Base-by-base conservation (phyloP, 2,888 invertebrate species). In the Polymixis lichenea region DNA sequence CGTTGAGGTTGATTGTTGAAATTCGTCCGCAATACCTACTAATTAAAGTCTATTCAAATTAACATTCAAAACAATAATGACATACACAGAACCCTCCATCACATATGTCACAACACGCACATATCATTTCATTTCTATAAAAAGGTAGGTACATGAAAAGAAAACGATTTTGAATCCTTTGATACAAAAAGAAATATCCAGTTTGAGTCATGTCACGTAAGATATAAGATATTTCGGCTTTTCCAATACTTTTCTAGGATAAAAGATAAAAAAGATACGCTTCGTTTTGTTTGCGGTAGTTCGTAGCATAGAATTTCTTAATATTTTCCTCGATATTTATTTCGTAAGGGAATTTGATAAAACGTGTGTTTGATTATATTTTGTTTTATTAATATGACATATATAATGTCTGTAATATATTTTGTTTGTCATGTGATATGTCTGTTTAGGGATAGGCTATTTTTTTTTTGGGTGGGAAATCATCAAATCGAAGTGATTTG, bases 171-270 rank as follows among this genome's bases (percentile, higher is more conserved):
- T 53, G 53, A 71, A 81, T 73, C 73, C 82, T 85, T 85, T 83
- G 85, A 83, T 72, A 81, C 70, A 77, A 66, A 70, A 67, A 81
- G 73, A 72, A 73, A 77, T 56, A 81, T 58, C 51, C 13, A 38
- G 51, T 77, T 69, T 77, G 51, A 85, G 67, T 83, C 80, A 64
- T 46, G 82, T 81, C 83, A 83, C 85, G 83, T 83, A 83, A 73
- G 72, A 25, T 73, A 84, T 81, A 76, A 68, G 70, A 81, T 72
- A 83, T 83, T 83, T 82, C 64, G 77, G 73, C 51, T 76, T 70
- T 74, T 62, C 85, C 82, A 81, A 83, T 83, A 83, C 70, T 79
- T 81, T 80, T 68, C 67, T 58, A 84, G 55, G 62, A 70, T 80
- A 84, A 73, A 76, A 69, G 72, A 81, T 72, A 70, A 62, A 80